Percentiles rank a stretch among this genome's conserved stretches.
phyloP scores from a whole-genome alignment of 2,797 vertebrate species.

The Acanthornis magna region DNA sequence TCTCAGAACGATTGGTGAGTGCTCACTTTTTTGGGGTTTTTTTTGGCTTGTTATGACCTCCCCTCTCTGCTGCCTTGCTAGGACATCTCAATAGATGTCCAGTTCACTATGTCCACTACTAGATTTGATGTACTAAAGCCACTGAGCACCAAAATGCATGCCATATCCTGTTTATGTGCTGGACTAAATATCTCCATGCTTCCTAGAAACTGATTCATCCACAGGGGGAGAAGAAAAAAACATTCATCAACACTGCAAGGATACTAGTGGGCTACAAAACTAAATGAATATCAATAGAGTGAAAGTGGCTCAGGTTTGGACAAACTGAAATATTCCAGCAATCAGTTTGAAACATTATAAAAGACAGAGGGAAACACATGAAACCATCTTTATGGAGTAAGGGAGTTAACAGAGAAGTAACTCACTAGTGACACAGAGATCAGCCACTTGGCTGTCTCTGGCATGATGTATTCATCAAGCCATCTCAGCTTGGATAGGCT shows the following conservation, averaged over 20 bases:
- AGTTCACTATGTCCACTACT: not conserved
- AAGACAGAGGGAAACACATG: not conserved
- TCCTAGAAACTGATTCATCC: not conserved
- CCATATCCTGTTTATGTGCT: not conserved
- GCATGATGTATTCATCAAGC: not conserved
- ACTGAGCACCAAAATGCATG: not conserved
- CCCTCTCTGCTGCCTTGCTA: not conserved
- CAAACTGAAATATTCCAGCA: not conserved
- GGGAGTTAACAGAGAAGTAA: constrained; percentile 9
- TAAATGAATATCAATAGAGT: not conserved
- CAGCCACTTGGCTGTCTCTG: not conserved
- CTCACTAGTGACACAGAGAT: not conserved
- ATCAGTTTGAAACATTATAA: not conserved
- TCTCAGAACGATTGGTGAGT: accelerated
- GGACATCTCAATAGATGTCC: not conserved
- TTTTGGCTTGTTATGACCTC: not conserved
- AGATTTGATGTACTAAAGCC: not conserved
- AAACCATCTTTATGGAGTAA: not conserved
- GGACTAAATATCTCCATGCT: not conserved
- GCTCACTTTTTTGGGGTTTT: not conserved
- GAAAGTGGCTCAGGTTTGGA: not conserved
- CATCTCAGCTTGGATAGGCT: constrained; percentile 14
- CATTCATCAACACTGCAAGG: not conserved
- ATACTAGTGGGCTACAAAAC: not conserved
- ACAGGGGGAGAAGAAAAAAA: not conserved